phyloP scores from a whole-genome alignment of 2,113 vertebrate genomes.

The Ciconia boyciana region DNA sequence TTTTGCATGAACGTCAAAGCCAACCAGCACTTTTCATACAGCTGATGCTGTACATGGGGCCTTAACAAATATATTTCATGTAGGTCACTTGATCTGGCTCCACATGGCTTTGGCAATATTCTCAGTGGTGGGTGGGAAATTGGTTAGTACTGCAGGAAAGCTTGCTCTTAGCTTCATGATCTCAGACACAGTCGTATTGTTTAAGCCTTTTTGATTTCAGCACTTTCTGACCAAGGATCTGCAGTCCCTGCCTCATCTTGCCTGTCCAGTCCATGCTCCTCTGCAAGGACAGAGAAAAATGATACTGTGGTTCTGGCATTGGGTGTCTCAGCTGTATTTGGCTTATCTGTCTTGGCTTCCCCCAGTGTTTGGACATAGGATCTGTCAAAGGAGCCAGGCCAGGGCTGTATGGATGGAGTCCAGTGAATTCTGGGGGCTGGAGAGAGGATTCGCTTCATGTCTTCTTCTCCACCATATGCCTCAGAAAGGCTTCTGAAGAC shows the following conservation, averaged over 20 bases:
- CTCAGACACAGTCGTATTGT: not conserved
- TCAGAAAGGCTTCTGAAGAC: not conserved
- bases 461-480: not conserved
- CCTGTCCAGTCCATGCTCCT: not conserved
- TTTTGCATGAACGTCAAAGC: not conserved
- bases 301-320: not conserved
- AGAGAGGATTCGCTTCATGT: not conserved
- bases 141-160: not conserved
- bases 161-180: not conserved
- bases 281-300: not conserved
- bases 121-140: not conserved
- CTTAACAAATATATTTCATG: not conserved
- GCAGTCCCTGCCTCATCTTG: not conserved
- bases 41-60: not conserved
- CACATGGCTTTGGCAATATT: not conserved
- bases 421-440: not conserved
- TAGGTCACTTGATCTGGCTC: not conserved
- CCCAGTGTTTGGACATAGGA: not conserved
- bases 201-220: not conserved
- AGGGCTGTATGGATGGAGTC: not conserved
- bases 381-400: not conserved
- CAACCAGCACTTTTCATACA: not conserved
- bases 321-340: not conserved
- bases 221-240: not conserved
- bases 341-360: not conserved